Base-by-base conservation (phyloP, 2,888 invertebrate genomes). In the Torymus auratus region DNA sequence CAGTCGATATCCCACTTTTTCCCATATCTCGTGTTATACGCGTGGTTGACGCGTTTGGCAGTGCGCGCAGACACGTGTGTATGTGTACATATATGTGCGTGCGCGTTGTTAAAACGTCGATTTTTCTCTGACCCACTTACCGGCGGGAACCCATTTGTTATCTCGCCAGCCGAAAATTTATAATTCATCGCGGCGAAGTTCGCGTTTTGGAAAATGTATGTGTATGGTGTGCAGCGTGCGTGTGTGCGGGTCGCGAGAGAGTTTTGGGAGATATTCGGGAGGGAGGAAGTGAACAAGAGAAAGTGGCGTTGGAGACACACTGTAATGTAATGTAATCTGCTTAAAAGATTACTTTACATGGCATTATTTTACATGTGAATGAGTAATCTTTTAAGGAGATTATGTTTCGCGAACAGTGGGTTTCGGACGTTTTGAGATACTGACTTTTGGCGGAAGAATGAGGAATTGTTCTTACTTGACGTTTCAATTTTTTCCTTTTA, bases 51-150 rank as follows among this genome's bases (percentile, higher is more conserved):
- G 61, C 60, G 61, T 70, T 70, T 76, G 76, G 61, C 69, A 75
- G 50, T 52, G 7, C 41, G 41, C 41, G 41, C 7, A 41, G 5
- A 75, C 60, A 76, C 60, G 23, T 75, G 71, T 72, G 7, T 28
- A 4, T 5, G 28, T 28, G 3, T 28, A 7, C 3, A 7, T 28
- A 4, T 28, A 28, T 28, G 41, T 41, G 41, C 41, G 41, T 41
- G 7, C 41, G 70, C 76, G 73, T 78, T 71, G 73, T 78, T 71
- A 71, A 75, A 81, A 72, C 72, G 41, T 56, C 56, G 61, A 76
- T 78, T 79, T 82, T 82, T 82, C 68, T 82, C 67, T 82, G 82
- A 82, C 82, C 82, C 53, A 82, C 53, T 79, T 82, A 23, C 50
- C 15, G 41, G 20, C 55, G 53, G 17, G 23, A 61, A 78, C 68